A percentile compares a stretch with the other conserved stretches of the same genome.
Conservation (phyloP, 2,888 invertebrate species). For the Carabus problematicus region DNA sequence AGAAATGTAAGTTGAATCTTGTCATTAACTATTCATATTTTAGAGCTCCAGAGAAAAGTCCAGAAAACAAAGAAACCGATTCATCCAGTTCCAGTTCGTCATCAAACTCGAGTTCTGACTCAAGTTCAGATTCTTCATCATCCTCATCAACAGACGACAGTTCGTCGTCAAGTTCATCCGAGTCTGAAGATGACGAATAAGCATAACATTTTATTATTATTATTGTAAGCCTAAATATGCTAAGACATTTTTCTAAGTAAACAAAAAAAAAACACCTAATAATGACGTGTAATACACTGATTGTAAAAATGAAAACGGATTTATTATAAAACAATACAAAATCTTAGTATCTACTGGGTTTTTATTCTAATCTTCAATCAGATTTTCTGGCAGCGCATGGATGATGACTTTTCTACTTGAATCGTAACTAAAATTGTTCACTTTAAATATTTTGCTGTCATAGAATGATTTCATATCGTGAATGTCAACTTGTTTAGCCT, state of each 20-base stretch:
- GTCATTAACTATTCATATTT: slow-evolving; percentile 2
- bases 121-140: slow-evolving; percentile 45
- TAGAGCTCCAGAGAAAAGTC: slow-evolving; percentile 29
- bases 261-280: neutral
- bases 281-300: neutral
- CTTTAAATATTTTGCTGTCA: slow-evolving; percentile 86
- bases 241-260: slow-evolving; percentile 3
- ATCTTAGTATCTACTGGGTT: slow-evolving; percentile 4
- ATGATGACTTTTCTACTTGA: slow-evolving; percentile 82
- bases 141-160: slow-evolving; percentile 51
- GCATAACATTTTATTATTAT: slow-evolving; percentile 31
- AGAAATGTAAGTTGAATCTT: too few relatives aligned
- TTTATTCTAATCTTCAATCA: slow-evolving; percentile 49
- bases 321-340: neutral
- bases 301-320: neutral
- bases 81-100: slow-evolving; percentile 48
- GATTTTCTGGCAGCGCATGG: slow-evolving; percentile 75
- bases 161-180: slow-evolving; percentile 51
- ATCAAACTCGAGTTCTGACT: slow-evolving; percentile 48
- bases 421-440: slow-evolving; percentile 89
- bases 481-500: slow-evolving; percentile 93
- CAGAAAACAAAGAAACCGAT: slow-evolving; percentile 48
- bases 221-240: slow-evolving; percentile 42
- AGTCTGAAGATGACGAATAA: slow-evolving; percentile 43
- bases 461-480: slow-evolving; percentile 90